These are phyloP conservation scores for Ctenochaetus hawaiiensis DNA, from an alignment of 2,797 vertebrate genomes.

Conservation along the genomic window DNA sequence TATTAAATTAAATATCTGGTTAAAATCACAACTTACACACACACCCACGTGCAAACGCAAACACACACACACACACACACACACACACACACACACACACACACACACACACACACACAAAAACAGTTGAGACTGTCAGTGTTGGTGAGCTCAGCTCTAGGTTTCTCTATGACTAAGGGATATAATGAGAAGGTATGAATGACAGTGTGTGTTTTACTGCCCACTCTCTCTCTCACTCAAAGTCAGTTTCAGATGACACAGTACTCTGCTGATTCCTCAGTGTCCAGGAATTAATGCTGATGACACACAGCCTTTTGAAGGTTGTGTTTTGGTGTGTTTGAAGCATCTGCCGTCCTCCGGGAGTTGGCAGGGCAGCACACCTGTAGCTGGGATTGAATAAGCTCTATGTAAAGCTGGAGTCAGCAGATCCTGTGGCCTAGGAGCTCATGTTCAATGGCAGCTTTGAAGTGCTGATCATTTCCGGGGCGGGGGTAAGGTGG, in stretches of 20 bases:
- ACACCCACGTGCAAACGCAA: too few species aligned
- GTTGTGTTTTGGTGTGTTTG: constrained; percentile 72
- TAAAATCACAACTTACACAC: background rate
- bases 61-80: too few species aligned
- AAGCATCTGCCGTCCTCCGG: constrained; percentile 53
- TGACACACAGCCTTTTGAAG: constrained; percentile 74
- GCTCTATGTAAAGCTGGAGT: constrained; percentile 58
- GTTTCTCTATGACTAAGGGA: constrained; percentile 72
- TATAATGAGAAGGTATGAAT: constrained; percentile 78
- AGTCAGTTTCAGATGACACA: constrained; percentile 78
- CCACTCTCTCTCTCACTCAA: constrained; percentile 49
- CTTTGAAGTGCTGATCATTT: constrained; percentile 65
- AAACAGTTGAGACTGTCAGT: constrained; percentile 23
- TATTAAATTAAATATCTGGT: constrained; percentile 35
- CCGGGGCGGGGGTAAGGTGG: background rate
- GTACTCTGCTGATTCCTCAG: constrained; percentile 79
- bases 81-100: too few species aligned
- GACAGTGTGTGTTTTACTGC: constrained; percentile 65
- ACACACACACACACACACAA: constrained; percentile 3
- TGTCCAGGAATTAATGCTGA: constrained; percentile 77
- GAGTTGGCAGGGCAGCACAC: constrained; percentile 56
- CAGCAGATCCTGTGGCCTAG: constrained; percentile 61
- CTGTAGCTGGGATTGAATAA: constrained; percentile 61
- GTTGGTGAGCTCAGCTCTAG: constrained; percentile 59
- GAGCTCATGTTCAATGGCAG: constrained; percentile 46